phyloP scores from a whole-genome alignment of 2,797 vertebrate genomes.

The Salarias fasciatus region DNA sequence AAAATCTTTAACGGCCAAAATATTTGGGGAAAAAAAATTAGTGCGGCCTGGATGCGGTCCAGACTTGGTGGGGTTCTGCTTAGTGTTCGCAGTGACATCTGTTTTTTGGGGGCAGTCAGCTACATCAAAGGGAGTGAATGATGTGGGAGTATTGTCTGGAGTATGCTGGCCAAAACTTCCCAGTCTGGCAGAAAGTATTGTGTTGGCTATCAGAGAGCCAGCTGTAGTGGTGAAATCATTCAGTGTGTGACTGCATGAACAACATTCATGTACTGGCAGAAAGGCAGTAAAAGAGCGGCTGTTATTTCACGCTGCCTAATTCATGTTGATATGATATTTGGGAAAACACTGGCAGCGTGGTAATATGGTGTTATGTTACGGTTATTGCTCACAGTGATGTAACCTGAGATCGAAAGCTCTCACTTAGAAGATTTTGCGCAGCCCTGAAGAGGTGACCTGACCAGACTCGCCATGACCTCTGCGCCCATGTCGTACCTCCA shows the following conservation, averaged over 20 bases:
- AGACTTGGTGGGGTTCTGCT: conserved; percentile 63
- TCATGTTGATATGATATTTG: conserved; percentile 46
- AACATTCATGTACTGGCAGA: conserved; percentile 30
- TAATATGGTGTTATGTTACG: conserved; percentile 54
- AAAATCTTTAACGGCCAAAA: conserved; percentile 63
- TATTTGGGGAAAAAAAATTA: conserved; percentile 70
- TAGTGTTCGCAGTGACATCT: conserved; percentile 70
- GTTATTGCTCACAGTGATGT: conserved; percentile 53
- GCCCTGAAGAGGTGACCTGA: conserved; percentile 61
- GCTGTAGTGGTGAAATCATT: conserved; percentile 37
- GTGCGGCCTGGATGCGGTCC: conserved; percentile 51
- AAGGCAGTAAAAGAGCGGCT: conserved; percentile 13
- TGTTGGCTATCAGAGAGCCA: conserved; percentile 40
- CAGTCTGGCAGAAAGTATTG: conserved; percentile 60
- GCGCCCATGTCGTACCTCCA: conserved; percentile 39
- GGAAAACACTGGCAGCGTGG: conserved; percentile 48
- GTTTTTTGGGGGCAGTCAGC: conserved; percentile 60
- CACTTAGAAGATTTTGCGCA: conserved; percentile 50
- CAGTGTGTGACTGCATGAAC: conserved; percentile 4
- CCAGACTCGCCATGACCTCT: conserved; percentile 67
- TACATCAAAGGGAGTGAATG: conserved; percentile 69
- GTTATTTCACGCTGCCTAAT: conserved; percentile 27
- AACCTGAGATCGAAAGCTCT: conserved; percentile 64
- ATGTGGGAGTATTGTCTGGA: conserved; percentile 71
- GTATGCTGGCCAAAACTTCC: conserved; percentile 56